Evolutionary conservation across 2,888 invertebrate species (phyloP), one percentile per base, ranked within the genome.

Genomic region (Drosophila sordidula): DNA sequence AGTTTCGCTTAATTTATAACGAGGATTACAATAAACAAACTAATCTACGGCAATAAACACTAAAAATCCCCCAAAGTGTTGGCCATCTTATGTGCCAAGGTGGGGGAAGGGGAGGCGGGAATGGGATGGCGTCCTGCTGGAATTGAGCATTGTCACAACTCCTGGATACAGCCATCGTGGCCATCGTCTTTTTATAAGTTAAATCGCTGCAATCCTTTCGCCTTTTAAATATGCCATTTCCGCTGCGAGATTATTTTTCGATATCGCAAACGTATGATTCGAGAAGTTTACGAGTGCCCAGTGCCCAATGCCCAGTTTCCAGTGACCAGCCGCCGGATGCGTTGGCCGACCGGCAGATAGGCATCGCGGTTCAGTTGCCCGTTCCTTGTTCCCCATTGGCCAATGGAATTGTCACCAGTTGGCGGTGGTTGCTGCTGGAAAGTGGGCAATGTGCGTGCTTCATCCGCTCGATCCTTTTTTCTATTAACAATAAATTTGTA

Each of bases 21-120:
- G 72, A 86, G 87, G 91, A 91, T 91, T 86, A 90, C 89, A 89
- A 90, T 91, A 90, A 91, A 91, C 86, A 88, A 91, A 90, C 86
- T 90, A 90, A 91, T 91, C 91, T 91, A 68, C 32, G 73, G 81
- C 81, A 90, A 90, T 91, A 91, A 91, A 91, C 89, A 90, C 90
- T 85, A 80, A 89, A 89, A 90, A 83, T 83, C 86, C 90, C 90
- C 84, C 75, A 73, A 80, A 89, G 84, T 79, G 75, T 75, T 62
- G 75, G 75, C 75, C 79, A 75, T 64, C 51, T 14, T 38, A 38
- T 59, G 58, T 46, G 45, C 26, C 18, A 18, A 18, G 18, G 18
- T 18, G 18, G 18, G 18, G n/a, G 47, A 16, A 34, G n/a, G 46
- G 32, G 11, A 16, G 26, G 26, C 2, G 18, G 18, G 18, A n/a